A percentile compares a stretch with the other conserved stretches of the same genome.
These are phyloP conservation scores for Pogonophryne albipinna DNA, from an alignment of 2,797 vertebrate species.

Conservation along the genomic window DNA sequence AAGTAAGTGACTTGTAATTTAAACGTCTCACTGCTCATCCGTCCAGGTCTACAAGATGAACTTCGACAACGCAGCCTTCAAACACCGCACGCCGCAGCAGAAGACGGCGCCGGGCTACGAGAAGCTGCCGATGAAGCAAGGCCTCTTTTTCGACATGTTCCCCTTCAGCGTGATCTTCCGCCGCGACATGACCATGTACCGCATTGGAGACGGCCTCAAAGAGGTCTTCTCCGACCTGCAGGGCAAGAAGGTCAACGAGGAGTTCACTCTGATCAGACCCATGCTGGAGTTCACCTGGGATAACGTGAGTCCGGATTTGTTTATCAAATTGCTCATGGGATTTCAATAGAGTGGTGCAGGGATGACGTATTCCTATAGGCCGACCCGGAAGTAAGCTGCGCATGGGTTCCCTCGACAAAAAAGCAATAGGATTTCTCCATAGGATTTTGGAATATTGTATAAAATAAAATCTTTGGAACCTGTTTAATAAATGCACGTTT, in stretches of 20 bases:
- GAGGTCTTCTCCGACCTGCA: constrained; percentile 87
- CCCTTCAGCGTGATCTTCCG: constrained; percentile 86
- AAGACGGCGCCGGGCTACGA: constrained; percentile 86
- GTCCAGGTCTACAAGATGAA: constrained; percentile 87
- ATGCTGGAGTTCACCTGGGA: constrained; percentile 89
- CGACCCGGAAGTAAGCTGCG: too few species aligned
- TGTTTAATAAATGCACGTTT: too few species aligned
- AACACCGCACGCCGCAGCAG: constrained; percentile 85
- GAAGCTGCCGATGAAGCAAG: constrained; percentile 86
- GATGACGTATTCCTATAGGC: too few species aligned
- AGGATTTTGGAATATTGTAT: too few species aligned
- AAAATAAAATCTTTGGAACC: too few species aligned
- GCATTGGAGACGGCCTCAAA: constrained; percentile 84
- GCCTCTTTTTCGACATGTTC: constrained; percentile 88
- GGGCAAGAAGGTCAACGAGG: constrained; percentile 85
- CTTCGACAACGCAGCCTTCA: constrained; percentile 87
- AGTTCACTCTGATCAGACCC: constrained; percentile 84
- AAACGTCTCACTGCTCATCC: neutral
- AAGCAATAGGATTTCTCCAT: too few species aligned
- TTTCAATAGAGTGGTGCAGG: too few species aligned
- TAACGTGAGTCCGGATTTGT: constrained; percentile 74
- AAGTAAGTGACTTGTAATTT: too few species aligned
- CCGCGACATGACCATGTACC: constrained; percentile 87
- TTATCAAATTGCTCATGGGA: neutral
- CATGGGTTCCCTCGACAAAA: too few species aligned